Percentiles rank a stretch among this genome's conserved stretches.
phyloP scores from a whole-genome alignment of 2,797 vertebrate species.

The Sylvilagus floridanus region DNA sequence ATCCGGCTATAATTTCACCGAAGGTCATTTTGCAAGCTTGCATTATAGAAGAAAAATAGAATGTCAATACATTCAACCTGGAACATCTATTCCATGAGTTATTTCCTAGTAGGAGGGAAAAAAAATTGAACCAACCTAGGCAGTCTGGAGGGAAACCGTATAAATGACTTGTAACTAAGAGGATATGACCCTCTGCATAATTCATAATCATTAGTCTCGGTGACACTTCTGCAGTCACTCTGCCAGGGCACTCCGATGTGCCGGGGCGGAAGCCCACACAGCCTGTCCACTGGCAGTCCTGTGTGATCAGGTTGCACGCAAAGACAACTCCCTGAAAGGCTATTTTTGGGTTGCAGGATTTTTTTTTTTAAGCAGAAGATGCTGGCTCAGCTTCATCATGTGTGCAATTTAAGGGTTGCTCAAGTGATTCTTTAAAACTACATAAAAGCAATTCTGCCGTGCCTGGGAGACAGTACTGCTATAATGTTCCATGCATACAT shows the following conservation, averaged over 20 bases:
- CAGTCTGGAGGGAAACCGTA: slow-evolving; percentile 85
- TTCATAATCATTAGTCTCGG: slow-evolving; percentile 91
- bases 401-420: slow-evolving; percentile 88
- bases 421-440: slow-evolving; percentile 90
- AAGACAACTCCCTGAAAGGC: slow-evolving; percentile 83
- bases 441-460: slow-evolving; percentile 88
- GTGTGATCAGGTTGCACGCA: slow-evolving; percentile 85
- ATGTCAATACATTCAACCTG: slow-evolving; percentile 85
- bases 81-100: slow-evolving; percentile 83
- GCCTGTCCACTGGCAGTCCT: slow-evolving; percentile 81
- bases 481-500: slow-evolving; percentile 88
- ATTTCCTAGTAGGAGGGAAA: slow-evolving; percentile 83
- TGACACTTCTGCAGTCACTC: slow-evolving; percentile 88
- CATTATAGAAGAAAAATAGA: slow-evolving; percentile 81
- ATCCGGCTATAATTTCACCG: slow-evolving; percentile 21
- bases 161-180: slow-evolving; percentile 90
- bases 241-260: slow-evolving; percentile 78
- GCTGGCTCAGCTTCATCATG: slow-evolving; percentile 89
- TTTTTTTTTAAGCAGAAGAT: slow-evolving; percentile 79
- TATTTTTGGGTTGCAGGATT: slow-evolving; percentile 74
- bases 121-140: slow-evolving; percentile 75
- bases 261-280: slow-evolving; percentile 81
- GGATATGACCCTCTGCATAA: slow-evolving; percentile 90
- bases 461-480: slow-evolving; percentile 87
- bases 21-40: slow-evolving; percentile 65